Base-by-base conservation (phyloP, 64 coral and sea anemone genomes). In the Anthopleura sola region DNA sequence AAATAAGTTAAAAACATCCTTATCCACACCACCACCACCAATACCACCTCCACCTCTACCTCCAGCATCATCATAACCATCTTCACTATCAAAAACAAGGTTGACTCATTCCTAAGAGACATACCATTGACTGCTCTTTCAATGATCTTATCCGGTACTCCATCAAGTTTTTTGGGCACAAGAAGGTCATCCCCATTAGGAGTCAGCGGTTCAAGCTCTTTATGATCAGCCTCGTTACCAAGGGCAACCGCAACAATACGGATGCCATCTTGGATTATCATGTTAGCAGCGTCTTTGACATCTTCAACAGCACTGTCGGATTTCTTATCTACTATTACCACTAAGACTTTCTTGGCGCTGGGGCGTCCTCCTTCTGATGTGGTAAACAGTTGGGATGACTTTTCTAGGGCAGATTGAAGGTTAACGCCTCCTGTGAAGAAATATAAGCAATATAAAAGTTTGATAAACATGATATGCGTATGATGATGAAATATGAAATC, bases 131-230 rank as follows among this genome's bases (percentile, higher is more conserved):
- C 36, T 44, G 76, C 76, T 79, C 76, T 38, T 79, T 79, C 76
- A 44, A 79, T 79, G 20, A 79, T 79, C 6, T 79, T 79, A 79
- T 79, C 76, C 18, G 76, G 76, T 14, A 79, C 37, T 48, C 24
- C 3, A 79, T 79, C 76, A 38, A 79, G 37, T 24, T 4, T 79
- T 4, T 19, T 6, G 2, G 76, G 76, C 9, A 44, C 34, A 79
- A 97, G 60, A 5, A 93, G 89, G 55, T 93, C 82, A 5, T 93
- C 80, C 64, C 82, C 82, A 39, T 90, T 77, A 33, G 87, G 87
- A 37, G 78, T 84, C 53, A 94, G 50, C 20, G 69, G 46, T 75
- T 89, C 64, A 23, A 31, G 75, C 14, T 84, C 77, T 31, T 60
- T 75, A 12, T 32, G 82, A 78, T 85, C 84, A 71, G 49, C 77